phyloP scores from a whole-genome alignment of 2,888 invertebrate species.

The Agrochola litura region DNA sequence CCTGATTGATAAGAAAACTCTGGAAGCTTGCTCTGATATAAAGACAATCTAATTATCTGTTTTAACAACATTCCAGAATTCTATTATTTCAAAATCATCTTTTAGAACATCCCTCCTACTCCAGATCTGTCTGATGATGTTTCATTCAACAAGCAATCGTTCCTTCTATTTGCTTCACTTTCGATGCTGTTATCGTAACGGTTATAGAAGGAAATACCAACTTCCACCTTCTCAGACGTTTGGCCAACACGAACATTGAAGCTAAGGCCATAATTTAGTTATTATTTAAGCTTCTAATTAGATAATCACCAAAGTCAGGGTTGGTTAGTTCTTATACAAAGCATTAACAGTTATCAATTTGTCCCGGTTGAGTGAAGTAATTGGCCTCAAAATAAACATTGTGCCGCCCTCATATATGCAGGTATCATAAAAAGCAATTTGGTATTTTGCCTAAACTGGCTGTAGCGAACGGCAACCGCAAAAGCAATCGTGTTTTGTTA shows the following conservation, averaged over 20 bases:
- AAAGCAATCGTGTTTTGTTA: slow-evolving; percentile 86
- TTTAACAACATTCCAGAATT: neutral
- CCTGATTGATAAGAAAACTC: neutral
- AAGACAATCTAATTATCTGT: neutral
- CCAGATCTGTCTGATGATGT: neutral
- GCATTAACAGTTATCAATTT: slow-evolving; percentile 56
- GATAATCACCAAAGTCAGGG: slow-evolving; percentile 43
- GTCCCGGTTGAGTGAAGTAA: slow-evolving; percentile 54
- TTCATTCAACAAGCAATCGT: neutral
- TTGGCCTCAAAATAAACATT: slow-evolving; percentile 60
- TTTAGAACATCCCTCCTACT: neutral
- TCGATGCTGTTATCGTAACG: neutral
- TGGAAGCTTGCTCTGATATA: neutral
- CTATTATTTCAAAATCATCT: neutral
- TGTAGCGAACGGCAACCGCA: slow-evolving; percentile 81
- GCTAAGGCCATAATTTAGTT: slow-evolving; percentile 24
- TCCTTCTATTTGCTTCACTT: slow-evolving; percentile 26
- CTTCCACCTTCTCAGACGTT: slow-evolving; percentile 1
- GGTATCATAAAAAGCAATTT: slow-evolving; percentile 73
- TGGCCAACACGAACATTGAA: slow-evolving; percentile 17
- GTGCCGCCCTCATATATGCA: slow-evolving; percentile 41
- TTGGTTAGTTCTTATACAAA: slow-evolving; percentile 37
- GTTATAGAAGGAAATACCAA: slow-evolving; percentile 11
- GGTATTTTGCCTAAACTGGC: slow-evolving; percentile 73
- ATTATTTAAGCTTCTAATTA: slow-evolving; percentile 34